Evolutionary conservation across 2,888 invertebrate species (phyloP), one percentile per base, ranked within the genome.

Genomic region (Trachelus iudaicus): DNA sequence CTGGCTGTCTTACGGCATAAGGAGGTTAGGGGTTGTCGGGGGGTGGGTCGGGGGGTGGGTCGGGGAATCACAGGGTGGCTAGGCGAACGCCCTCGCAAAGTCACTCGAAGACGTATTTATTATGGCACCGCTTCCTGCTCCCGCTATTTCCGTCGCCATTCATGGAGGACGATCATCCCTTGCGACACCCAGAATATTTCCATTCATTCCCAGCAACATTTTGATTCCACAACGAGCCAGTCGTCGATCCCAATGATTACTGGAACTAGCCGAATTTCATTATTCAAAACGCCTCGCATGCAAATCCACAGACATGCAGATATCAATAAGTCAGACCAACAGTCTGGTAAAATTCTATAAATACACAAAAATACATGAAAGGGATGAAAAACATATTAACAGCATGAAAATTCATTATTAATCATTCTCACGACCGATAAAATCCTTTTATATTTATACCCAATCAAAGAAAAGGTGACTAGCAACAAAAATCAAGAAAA

Each of bases 121-220:
- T 86, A 86, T 85, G 80, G 80, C 82, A 85, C 85, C 87, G 84
- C 84, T 89, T 89, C 87, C 87, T 88, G 86, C 81, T 86, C 77
- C 82, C 77, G 83, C 85, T 89, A 88, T 88, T 88, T 86, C 83
- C 82, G 85, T 76, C 81, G 86, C 83, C 86, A 87, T 89, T 89
- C 87, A 88, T 87, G 40, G 78, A 56, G 34, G 34, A 68, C 79
- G 76, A 79, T 81, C 78, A 79, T 81, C 79, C 73, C 83, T 34
- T 33, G 71, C 71, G 71, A 34, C 33, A 71, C 33, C 71, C 71
- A 11, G 83, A 83, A 85, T 85, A 83, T 83, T 83, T 82, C 76
- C 80, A 85, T 83, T 86, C 88, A 88, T 88, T 88, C 86, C 56
- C 23, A 23, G 9, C 23, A 56, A 23, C 56, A 56, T 56, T 56